Conservation (phyloP, 2,888 invertebrate genomes). For the Trichogramma dendrolimi region DNA sequence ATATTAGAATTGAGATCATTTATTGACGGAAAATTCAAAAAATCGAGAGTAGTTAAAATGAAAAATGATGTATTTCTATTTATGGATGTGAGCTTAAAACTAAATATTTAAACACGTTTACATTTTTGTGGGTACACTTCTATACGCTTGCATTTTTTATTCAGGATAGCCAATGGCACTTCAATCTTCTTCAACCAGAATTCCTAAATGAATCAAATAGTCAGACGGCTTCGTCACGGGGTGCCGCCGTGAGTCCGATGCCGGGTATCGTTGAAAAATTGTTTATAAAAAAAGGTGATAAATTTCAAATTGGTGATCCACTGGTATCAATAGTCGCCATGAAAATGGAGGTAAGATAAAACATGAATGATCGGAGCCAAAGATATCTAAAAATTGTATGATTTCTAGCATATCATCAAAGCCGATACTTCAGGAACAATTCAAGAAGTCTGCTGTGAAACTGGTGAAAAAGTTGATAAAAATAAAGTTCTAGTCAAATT, state of each 20-base stretch:
- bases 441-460: conserved; percentile 65
- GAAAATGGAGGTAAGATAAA: conserved; percentile 87
- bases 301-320: conserved; percentile 81
- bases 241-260: conserved; percentile 83
- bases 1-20: conserved; percentile 54
- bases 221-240: conserved; percentile 41
- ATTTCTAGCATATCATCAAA: conserved; percentile 73
- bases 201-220: conserved; percentile 54
- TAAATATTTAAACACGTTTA: neutral
- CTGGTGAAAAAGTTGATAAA: conserved; percentile 82
- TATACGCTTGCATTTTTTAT: conserved; percentile 29
- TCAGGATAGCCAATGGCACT: conserved; percentile 66
- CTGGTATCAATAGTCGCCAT: conserved; percentile 94
- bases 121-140: neutral
- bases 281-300: conserved; percentile 74
- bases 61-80: conserved; percentile 63
- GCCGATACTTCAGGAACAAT: conserved; percentile 76
- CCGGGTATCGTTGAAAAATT: conserved; percentile 93
- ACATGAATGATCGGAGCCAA: neutral
- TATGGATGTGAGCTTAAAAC: conserved; percentile 54
- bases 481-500: conserved; percentile 54
- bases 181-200: conserved; percentile 61
- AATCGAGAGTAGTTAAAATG: conserved; percentile 58
- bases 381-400: conserved; percentile 7
- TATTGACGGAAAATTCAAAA: conserved; percentile 57